These are phyloP conservation scores for Crioceris asparagi DNA, from an alignment of 2,888 invertebrate species.

Conservation along the genomic window DNA sequence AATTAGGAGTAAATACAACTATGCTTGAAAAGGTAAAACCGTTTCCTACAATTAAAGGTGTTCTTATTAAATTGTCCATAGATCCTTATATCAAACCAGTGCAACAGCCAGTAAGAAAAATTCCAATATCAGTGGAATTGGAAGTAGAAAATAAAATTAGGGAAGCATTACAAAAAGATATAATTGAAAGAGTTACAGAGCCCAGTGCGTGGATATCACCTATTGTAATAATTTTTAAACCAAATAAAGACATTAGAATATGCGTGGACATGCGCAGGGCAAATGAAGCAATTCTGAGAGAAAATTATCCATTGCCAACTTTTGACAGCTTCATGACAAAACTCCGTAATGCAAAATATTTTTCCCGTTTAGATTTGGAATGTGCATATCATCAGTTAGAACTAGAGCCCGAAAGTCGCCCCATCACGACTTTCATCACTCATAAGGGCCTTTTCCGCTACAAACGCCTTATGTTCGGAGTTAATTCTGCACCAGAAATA, in stretches of 20 bases:
- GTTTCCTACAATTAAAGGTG: slow-evolving; percentile 19
- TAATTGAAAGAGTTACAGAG: slow-evolving; percentile 27
- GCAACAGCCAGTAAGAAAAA: slow-evolving; percentile 5
- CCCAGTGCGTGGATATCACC: slow-evolving; percentile 29
- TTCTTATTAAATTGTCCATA: slow-evolving; percentile 14
- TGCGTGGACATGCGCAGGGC: slow-evolving; percentile 31
- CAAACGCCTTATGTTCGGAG: slow-evolving; percentile 31
- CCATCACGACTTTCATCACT: slow-evolving; percentile 19
- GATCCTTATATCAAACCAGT: slow-evolving; percentile 8
- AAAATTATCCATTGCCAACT: slow-evolving; percentile 22
- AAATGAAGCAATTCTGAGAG: slow-evolving; percentile 26
- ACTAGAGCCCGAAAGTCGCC: slow-evolving; percentile 12
- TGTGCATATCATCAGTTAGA: slow-evolving; percentile 26
- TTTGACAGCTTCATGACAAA: slow-evolving; percentile 21
- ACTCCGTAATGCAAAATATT: slow-evolving; percentile 23
- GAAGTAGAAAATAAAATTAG: slow-evolving; percentile 17
- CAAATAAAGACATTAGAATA: slow-evolving; percentile 22
- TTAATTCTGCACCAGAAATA: slow-evolving; percentile 26
- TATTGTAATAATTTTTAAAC: slow-evolving; percentile 25
- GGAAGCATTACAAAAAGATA: slow-evolving; percentile 19
- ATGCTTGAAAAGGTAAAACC: slow-evolving; percentile 3
- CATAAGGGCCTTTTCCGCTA: slow-evolving; percentile 23
- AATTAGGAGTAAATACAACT: slow-evolving; percentile 14
- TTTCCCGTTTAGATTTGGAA: slow-evolving; percentile 18
- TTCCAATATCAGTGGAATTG: slow-evolving; percentile 12